Conservation (phyloP, 2,113 vertebrate species). For the Heterocephalus glaber region DNA sequence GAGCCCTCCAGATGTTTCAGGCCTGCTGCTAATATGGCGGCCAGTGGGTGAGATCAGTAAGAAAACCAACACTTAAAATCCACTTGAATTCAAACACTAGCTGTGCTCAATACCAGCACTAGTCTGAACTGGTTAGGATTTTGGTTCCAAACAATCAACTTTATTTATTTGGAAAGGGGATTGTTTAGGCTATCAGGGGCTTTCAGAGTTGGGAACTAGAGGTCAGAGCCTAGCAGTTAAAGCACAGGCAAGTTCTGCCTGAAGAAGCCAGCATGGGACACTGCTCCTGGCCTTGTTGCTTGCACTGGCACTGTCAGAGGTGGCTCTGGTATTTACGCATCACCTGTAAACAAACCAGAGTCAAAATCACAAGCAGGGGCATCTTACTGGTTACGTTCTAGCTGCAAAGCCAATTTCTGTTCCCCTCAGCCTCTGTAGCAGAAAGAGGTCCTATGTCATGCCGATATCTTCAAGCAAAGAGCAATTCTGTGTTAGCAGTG, state of each 20-base stretch:
- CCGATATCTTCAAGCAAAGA: not conserved
- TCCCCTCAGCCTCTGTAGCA: not conserved
- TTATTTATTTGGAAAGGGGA: slow-evolving; percentile 19
- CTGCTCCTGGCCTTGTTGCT: not conserved
- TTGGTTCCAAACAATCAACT: not conserved
- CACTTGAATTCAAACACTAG: slow-evolving; percentile 26
- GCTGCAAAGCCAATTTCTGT: not conserved
- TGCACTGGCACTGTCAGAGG: not conserved
- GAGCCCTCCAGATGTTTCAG: not conserved
- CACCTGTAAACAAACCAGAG: not conserved
- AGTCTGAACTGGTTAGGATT: not conserved
- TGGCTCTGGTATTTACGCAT: not conserved
- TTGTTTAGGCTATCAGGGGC: not conserved
- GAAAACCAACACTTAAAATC: slow-evolving; percentile 7
- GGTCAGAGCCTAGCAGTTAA: not conserved
- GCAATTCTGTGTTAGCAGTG: not conserved
- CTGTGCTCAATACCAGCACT: not conserved
- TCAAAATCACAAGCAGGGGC: not conserved
- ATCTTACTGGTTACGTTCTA: not conserved
- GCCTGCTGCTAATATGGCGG: not conserved
- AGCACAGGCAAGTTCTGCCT: not conserved
- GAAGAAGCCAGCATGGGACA: not conserved
- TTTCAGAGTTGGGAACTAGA: slow-evolving; percentile 19
- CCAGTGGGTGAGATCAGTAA: not conserved
- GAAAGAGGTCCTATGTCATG: not conserved